Percentiles rank a stretch among this genome's conserved stretches.
phyloP scores from a whole-genome alignment of 1,140 invertebrate genomes.

The Anastrepha obliqua region DNA sequence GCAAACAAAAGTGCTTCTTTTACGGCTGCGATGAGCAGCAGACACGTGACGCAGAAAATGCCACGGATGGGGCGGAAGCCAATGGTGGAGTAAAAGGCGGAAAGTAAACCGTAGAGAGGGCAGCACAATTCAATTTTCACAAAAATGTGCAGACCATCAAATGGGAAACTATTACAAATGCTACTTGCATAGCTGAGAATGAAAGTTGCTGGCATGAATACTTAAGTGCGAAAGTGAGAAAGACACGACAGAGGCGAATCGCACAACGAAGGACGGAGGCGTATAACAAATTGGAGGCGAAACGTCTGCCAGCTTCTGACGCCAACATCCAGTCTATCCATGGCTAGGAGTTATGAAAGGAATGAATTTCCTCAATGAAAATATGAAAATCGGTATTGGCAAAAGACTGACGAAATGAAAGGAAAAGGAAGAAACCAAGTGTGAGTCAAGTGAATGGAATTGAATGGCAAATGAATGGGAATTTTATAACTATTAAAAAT shows the following conservation, averaged over 20 bases:
- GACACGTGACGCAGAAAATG: neutral
- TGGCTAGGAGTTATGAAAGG: neutral
- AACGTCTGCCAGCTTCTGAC: slow-evolving; percentile 32
- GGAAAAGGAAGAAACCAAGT: neutral
- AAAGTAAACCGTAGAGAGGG: neutral
- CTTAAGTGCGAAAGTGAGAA: neutral
- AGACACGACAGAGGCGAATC: neutral
- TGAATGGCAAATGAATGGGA: slow-evolving; percentile 1
- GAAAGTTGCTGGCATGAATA: neutral
- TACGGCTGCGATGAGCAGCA: neutral
- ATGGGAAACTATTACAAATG: slow-evolving; percentile 36
- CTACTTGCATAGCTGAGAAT: neutral
- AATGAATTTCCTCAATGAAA: slow-evolving; percentile 33
- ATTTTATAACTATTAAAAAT: slow-evolving; percentile 11
- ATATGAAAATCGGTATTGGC: neutral
- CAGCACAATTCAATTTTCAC: slow-evolving; percentile 14
- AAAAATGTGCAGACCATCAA: slow-evolving; percentile 39
- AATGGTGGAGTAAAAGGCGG: neutral
- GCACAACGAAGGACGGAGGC: neutral
- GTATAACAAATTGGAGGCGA: slow-evolving; percentile 22
- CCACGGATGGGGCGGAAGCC: neutral
- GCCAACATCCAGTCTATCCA: neutral
- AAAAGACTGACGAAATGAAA: neutral
- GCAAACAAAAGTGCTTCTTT: neutral
- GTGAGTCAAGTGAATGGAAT: neutral